These are phyloP conservation scores for Otocyon megalotis DNA, from an alignment of 2,113 vertebrate species.

Conservation along the genomic window DNA sequence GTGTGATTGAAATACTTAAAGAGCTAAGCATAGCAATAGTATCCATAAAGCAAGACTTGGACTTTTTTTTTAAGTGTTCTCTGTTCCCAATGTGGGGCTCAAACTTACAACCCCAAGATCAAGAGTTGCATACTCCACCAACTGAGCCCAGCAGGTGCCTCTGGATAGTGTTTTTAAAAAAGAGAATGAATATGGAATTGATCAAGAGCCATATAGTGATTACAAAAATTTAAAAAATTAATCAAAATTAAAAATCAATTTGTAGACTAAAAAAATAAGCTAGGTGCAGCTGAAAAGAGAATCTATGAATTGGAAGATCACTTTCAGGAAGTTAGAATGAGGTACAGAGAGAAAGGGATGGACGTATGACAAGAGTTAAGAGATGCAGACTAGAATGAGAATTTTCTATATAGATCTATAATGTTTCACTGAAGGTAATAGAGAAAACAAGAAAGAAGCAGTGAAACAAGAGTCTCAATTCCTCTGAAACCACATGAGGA, in stretches of 20 bases:
- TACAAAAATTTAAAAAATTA: conserved; percentile 16
- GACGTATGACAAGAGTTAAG: not conserved
- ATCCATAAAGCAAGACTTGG: not conserved
- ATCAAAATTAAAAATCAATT: conserved; percentile 46
- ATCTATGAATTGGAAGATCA: not conserved
- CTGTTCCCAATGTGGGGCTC: not conserved
- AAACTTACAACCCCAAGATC: not conserved
- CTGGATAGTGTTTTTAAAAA: not conserved
- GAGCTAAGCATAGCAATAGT: not conserved
- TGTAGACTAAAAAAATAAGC: not conserved
- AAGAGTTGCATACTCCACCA: not conserved
- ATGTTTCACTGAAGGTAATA: not conserved
- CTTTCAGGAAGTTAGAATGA: conserved; percentile 43
- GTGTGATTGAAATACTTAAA: not conserved
- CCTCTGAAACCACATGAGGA: not conserved
- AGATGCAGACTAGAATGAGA: not conserved
- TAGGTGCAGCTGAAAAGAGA: conserved; percentile 40
- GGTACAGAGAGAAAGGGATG: not conserved
- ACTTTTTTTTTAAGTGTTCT: not conserved
- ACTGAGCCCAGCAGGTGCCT: not conserved
- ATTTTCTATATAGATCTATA: not conserved
- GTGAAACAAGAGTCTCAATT: not conserved
- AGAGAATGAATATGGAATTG: not conserved
- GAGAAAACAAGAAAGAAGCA: not conserved
- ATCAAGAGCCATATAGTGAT: not conserved